Conservation (phyloP, 1,140 invertebrate genomes). For the Diplogasteroides magnus region DNA sequence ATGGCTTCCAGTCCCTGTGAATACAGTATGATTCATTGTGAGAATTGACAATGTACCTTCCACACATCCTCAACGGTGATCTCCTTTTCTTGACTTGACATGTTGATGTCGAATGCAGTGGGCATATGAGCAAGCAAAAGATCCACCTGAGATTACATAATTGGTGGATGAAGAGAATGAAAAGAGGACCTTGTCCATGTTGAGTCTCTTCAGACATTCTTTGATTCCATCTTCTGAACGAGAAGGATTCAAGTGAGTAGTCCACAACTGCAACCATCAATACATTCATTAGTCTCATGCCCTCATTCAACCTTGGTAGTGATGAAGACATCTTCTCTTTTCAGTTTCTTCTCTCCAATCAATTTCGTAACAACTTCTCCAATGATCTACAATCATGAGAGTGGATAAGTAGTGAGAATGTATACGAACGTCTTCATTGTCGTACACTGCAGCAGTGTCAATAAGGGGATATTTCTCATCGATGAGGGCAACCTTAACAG, state of each 20-base stretch:
- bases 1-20: slow-evolving; percentile 16
- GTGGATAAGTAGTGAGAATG: too few species aligned
- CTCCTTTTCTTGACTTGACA: slow-evolving; percentile 3
- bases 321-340: slow-evolving; percentile 72
- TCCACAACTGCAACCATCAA: slow-evolving; percentile 65
- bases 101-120: background rate
- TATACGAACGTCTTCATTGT: slow-evolving; percentile 65
- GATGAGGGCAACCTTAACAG: slow-evolving; percentile 67
- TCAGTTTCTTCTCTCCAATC: slow-evolving; percentile 66
- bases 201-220: slow-evolving; percentile 31
- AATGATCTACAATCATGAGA: slow-evolving; percentile 62
- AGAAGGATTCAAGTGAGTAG: slow-evolving; percentile 13
- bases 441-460: slow-evolving; percentile 72
- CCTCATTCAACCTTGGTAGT: slow-evolving; percentile 67
- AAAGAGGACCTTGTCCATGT: slow-evolving; percentile 37
- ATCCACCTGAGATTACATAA: too few species aligned
- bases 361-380: slow-evolving; percentile 70
- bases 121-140: slow-evolving; percentile 35
- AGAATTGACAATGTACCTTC: background rate
- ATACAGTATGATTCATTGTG: background rate
- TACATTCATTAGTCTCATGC: slow-evolving; percentile 60
- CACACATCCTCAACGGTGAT: slow-evolving; percentile 11
- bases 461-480: slow-evolving; percentile 72
- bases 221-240: slow-evolving; percentile 12
- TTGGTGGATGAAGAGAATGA: too few species aligned